Conservation (phyloP, 2,113 vertebrate genomes). For the Podilymbus podiceps region DNA sequence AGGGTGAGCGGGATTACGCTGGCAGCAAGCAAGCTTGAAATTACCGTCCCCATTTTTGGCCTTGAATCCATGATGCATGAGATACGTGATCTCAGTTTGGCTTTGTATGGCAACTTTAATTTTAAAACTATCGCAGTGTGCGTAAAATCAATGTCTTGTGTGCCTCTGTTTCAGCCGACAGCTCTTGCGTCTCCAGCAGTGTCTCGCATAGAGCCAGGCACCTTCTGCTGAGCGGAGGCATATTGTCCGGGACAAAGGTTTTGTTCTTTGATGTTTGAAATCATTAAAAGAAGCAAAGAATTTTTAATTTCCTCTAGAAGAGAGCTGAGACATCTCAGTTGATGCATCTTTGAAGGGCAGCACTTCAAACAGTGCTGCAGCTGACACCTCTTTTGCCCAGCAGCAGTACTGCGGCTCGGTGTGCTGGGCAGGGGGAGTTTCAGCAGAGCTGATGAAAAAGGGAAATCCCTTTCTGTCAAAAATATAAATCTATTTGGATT, state of each 20-base stretch:
- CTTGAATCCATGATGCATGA: neutral
- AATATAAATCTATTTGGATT: neutral
- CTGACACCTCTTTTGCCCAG: neutral
- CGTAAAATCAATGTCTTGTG: neutral
- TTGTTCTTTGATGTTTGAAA: neutral
- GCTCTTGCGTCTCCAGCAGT: neutral
- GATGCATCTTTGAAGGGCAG: neutral
- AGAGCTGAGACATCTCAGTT: neutral
- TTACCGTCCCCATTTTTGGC: neutral
- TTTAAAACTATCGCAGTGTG: neutral
- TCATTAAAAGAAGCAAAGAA: neutral
- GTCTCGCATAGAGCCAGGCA: neutral
- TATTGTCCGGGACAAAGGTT: neutral
- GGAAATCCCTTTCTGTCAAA: neutral
- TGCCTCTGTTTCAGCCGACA: neutral
- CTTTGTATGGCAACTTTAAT: neutral
- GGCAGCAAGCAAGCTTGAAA: neutral
- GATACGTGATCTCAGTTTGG: neutral
- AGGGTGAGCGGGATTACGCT: neutral
- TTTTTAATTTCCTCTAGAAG: neutral
- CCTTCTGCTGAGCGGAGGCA: neutral
- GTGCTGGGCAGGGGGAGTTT: neutral
- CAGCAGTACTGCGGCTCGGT: neutral
- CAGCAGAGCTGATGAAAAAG: neutral
- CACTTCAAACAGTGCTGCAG: neutral